phyloP scores from a whole-genome alignment of 1,140 invertebrate species.

The Pogonognathellus flavescens region DNA sequence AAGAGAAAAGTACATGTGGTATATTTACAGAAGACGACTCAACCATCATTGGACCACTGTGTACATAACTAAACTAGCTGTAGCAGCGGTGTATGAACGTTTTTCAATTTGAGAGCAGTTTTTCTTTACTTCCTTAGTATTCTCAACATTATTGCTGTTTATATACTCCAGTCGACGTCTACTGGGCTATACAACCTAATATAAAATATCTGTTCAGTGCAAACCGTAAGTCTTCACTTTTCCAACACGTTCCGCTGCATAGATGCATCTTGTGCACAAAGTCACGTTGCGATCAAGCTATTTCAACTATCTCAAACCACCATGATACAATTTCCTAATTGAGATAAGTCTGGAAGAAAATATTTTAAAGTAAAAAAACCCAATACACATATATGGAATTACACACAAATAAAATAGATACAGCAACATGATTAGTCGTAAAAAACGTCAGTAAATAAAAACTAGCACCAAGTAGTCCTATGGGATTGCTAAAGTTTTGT shows the following conservation, averaged over 20 bases:
- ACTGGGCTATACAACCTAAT: neutral
- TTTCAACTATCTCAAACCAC: slow-evolving; percentile 11
- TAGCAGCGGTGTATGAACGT: neutral
- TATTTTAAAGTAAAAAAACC: neutral
- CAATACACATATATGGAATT: too few species aligned
- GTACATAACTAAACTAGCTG: slow-evolving; percentile 17
- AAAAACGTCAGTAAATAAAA: too few species aligned
- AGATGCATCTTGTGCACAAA: neutral
- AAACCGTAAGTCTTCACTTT: neutral
- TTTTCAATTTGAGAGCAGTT: slow-evolving; percentile 14
- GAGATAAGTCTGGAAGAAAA: neutral
- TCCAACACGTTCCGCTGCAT: neutral
- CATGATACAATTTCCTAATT: slow-evolving; percentile 19
- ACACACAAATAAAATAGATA: too few species aligned
- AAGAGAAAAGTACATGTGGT: neutral
- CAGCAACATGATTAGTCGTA: too few species aligned
- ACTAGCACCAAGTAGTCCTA: too few species aligned
- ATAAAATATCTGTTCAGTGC: neutral
- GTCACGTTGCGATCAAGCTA: slow-evolving; percentile 8
- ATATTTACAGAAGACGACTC: too few species aligned
- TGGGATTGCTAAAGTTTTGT: too few species aligned
- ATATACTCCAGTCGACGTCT: neutral
- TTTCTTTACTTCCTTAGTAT: slow-evolving; percentile 43
- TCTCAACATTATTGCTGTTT: slow-evolving; percentile 31
- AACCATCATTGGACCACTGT: slow-evolving; percentile 1